phyloP scores from a whole-genome alignment of 2,888 invertebrate genomes.

The Acleris literana region DNA sequence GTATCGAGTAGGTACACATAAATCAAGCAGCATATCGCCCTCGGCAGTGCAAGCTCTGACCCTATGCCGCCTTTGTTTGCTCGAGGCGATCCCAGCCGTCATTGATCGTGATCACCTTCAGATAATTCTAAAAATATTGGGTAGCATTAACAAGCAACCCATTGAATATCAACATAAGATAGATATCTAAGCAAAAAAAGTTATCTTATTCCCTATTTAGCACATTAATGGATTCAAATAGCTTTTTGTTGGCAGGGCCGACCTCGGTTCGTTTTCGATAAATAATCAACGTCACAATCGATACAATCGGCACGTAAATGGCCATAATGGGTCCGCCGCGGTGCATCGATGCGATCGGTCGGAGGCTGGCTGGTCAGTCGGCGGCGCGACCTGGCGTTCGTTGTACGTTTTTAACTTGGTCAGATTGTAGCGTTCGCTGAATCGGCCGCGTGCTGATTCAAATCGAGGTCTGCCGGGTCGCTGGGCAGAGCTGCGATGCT shows the following conservation, averaged over 20 bases:
- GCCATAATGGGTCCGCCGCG: constrained; percentile 64
- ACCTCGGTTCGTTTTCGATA: constrained; percentile 69
- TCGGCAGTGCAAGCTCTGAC: constrained; percentile 63
- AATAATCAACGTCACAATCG: constrained; percentile 67
- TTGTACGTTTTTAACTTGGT: constrained; percentile 57
- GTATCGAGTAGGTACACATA: constrained; percentile 67
- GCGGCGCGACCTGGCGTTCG: constrained; percentile 41
- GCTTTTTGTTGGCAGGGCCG: constrained; percentile 58
- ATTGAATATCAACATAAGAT: constrained; percentile 55
- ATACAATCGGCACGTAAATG: constrained; percentile 70
- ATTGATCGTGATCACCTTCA: constrained; percentile 56
- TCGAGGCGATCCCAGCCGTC: constrained; percentile 51
- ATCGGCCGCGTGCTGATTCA: constrained; percentile 72
- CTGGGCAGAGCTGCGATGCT: constrained; percentile 58
- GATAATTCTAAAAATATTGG: constrained; percentile 51
- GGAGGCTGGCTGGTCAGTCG: constrained; percentile 41
- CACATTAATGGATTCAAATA: constrained; percentile 57
- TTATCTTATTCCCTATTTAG: constrained; percentile 51
- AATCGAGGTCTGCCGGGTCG: constrained; percentile 73
- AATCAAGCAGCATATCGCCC: constrained; percentile 75
- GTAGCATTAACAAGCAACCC: constrained; percentile 48
- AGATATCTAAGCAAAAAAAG: constrained; percentile 51
- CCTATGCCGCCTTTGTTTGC: constrained; percentile 67
- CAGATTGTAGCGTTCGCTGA: constrained; percentile 61
- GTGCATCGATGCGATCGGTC: constrained; percentile 60